Evolutionary conservation across 53 echinoderm and acorn worm species (phyloP).

Genomic region (Holothuria scabra): DNA sequence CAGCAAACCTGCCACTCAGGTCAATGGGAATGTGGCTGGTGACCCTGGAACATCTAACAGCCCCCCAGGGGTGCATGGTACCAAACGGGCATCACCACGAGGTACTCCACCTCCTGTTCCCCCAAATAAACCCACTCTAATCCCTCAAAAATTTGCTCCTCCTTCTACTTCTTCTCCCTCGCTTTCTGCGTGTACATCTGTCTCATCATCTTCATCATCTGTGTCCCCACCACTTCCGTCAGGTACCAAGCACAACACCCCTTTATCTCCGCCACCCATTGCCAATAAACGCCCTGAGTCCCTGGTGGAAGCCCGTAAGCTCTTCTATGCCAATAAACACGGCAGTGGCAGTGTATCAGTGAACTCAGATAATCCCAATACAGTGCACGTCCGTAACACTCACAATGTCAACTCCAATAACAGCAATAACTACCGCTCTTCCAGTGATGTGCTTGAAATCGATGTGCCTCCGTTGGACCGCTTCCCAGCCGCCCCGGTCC

Average conservation of each 20-base stretch:
- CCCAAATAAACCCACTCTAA: constrained; percentile 96
- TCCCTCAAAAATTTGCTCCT: constrained; percentile 83
- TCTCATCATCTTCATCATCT: constrained; percentile 43
- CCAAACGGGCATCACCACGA: constrained; percentile 69
- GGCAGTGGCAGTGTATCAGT: constrained; percentile 57
- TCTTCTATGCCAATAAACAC: constrained; percentile 95
- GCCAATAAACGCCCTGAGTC: constrained; percentile 66
- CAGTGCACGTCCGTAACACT: constrained; percentile 57
- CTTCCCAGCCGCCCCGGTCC: constrained; percentile 59
- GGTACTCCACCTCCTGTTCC: constrained; percentile 97
- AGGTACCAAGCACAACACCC: constrained; percentile 57
- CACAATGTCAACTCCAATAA: constrained; percentile 92
- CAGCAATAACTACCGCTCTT: constrained; percentile 70
- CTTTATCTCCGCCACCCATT: neutral
- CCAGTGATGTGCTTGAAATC: constrained; percentile 67
- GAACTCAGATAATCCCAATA: constrained; percentile 34
- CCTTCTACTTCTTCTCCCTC: constrained; percentile 68
- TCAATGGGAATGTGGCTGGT: constrained; percentile 46
- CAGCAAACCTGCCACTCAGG: constrained; percentile 56
- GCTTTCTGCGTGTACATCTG: constrained; percentile 57
- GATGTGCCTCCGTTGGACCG: constrained; percentile 44
- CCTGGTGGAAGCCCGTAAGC: constrained; percentile 95
- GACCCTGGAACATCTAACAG: constrained; percentile 39
- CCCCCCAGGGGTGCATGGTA: constrained; percentile 39
- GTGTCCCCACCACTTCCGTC: constrained; percentile 31